Base-by-base conservation (phyloP, 2,113 vertebrate species). In the Budorcas taxicolor region DNA sequence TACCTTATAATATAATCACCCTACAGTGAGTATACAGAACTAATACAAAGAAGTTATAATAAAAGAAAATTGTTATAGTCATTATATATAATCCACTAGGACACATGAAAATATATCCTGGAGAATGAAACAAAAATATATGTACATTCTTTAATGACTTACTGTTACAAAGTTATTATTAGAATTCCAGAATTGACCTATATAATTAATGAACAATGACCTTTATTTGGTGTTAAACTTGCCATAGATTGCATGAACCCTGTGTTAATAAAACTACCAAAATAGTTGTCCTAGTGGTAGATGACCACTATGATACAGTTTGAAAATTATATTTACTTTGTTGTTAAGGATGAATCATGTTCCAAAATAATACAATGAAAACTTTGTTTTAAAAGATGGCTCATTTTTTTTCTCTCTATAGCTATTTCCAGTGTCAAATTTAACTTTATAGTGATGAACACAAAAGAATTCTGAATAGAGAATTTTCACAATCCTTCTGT, bases 321-420 rank as follows among this genome's bases (percentile, higher is more conserved):
- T 94, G 67, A 95, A 94, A 89, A 64, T 95, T 80, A 62, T 84
- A 87, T 60, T 81, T 74, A 93, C 40, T 82, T 87, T 93, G 87
- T 71, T 71, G 15, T 31, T 95, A 71, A 40, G 52, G 36, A 88
- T 2, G 64, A 96, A 31, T 58, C 85, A n/a, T 57, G 21, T 94
- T 86, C 29, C 40, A 85, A 88, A 85, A 90, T 81, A 82, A 82
- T 31, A 89, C n/a, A 81, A 60, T 57, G 45, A 92, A 95, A 88
- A 91, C 12, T 19, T 29, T 82, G 7, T 11, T 97, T 93, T 88
- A 87, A 60, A 90, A 83, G n/a, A 60, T 78, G 62, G 5, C 53
- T 88, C 27, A 1, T 5, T 52, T n/a, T 19, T 64, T 13, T 5
- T 2, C 21, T 40, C 31, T 33, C 3, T 16, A 40, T 16, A 91